Evolutionary conservation across 1,140 invertebrate species (phyloP).

Genomic region (Bombus ignitus): DNA sequence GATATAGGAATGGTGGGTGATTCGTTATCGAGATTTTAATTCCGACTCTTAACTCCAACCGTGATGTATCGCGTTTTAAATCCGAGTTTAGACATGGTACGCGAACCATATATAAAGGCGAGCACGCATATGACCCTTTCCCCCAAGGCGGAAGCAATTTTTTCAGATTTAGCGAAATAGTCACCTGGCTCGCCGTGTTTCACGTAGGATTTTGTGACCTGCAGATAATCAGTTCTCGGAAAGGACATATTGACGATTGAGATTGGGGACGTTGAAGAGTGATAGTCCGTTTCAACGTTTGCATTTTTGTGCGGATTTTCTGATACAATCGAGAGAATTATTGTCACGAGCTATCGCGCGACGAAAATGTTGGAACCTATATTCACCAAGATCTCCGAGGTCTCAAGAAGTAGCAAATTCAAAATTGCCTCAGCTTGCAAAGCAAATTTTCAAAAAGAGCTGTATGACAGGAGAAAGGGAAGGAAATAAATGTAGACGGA

Average conservation of each 20-base stretch:
- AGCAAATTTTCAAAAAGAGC: too few species aligned
- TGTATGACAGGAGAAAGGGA: too few species aligned
- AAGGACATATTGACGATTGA: background rate
- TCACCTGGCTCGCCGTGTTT: background rate
- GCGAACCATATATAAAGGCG: background rate
- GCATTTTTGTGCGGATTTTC: background rate
- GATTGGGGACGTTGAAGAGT: background rate
- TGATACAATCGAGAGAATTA: background rate
- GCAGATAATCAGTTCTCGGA: background rate
- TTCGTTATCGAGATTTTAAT: conserved; percentile 48
- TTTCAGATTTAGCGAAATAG: conserved; percentile 10
- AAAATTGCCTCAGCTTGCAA: too few species aligned
- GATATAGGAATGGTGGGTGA: conserved; percentile 8
- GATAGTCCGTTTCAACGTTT: background rate
- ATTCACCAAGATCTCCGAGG: too few species aligned
- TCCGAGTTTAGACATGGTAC: conserved; percentile 18
- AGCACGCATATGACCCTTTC: too few species aligned
- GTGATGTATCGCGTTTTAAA: conserved; percentile 27
- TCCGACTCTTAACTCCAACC: background rate
- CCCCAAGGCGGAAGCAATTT: background rate
- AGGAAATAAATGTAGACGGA: too few species aligned
- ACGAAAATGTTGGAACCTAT: too few species aligned
- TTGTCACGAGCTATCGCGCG: too few species aligned
- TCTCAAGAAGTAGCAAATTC: too few species aligned
- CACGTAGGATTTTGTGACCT: background rate